phyloP scores from a whole-genome alignment of 1,140 invertebrate genomes.

The Platyscapa corneri region DNA sequence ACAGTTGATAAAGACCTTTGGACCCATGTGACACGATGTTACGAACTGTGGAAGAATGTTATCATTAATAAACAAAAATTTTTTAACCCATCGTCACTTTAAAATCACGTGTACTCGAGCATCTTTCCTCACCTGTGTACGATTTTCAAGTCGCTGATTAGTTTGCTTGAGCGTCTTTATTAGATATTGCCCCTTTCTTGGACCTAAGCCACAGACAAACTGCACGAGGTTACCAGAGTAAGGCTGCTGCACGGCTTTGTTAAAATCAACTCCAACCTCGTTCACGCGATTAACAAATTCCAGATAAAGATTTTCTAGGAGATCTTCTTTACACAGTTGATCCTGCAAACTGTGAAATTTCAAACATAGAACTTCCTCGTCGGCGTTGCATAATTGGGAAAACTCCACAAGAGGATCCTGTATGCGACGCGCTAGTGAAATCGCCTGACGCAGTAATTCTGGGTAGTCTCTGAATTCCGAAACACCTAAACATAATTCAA shows the following conservation, averaged over 20 bases:
- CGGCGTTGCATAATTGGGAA: constrained; percentile 93
- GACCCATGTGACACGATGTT: constrained; percentile 96
- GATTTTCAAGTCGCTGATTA: constrained; percentile 93
- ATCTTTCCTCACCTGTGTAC: constrained; percentile 79
- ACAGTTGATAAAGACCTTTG: constrained; percentile 99
- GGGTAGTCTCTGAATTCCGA: constrained; percentile 95
- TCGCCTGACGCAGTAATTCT: constrained; percentile 88
- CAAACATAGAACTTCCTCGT: constrained; percentile 96
- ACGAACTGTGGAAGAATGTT: constrained; percentile 80
- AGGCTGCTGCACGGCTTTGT: constrained; percentile 90
- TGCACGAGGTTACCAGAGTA: constrained; percentile 94
- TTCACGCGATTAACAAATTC: constrained; percentile 97
- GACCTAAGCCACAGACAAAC: constrained; percentile 97
- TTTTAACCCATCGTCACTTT: not conserved
- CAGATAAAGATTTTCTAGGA: constrained; percentile 88
- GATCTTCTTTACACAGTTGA: constrained; percentile 88
- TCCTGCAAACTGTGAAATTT: constrained; percentile 87
- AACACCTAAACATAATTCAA: constrained; percentile 60
- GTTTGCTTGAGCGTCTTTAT: constrained; percentile 94
- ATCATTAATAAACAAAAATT: not conserved
- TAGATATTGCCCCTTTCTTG: constrained; percentile 93
- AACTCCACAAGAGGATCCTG: constrained; percentile 98
- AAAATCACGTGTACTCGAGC: not conserved
- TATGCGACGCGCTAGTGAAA: constrained; percentile 92
- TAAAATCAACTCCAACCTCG: constrained; percentile 99